Evolutionary conservation across 2,888 invertebrate genomes (phyloP).

Genomic region (Pemphredon lugubris): DNA sequence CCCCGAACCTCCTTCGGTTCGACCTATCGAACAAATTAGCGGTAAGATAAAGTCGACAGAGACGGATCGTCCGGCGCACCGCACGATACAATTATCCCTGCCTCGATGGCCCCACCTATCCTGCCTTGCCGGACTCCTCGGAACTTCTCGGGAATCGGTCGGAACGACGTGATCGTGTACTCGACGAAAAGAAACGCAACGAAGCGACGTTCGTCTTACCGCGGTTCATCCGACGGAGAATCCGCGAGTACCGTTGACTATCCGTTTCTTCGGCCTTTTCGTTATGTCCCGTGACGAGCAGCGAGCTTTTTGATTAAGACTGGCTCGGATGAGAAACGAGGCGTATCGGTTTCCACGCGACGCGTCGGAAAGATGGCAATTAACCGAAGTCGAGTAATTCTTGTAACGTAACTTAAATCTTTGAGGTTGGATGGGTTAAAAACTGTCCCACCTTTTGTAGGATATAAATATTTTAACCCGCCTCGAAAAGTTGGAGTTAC

Average conservation of each 20-base stretch:
- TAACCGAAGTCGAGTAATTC: too few relatives aligned
- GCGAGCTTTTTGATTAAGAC: neutral
- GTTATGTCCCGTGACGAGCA: neutral
- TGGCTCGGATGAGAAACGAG: neutral
- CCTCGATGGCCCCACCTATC: conserved; percentile 15
- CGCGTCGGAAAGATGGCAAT: too few relatives aligned
- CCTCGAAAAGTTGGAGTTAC: too few relatives aligned
- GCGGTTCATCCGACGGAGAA: neutral
- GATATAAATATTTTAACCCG: too few relatives aligned
- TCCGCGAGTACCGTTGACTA: neutral
- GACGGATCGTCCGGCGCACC: conserved; percentile 73
- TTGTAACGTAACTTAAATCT: too few relatives aligned
- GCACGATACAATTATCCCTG: conserved; percentile 74
- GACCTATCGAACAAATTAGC: conserved; percentile 77
- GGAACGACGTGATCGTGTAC: too few relatives aligned
- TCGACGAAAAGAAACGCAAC: too few relatives aligned
- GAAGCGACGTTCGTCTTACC: too few relatives aligned
- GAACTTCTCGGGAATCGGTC: neutral
- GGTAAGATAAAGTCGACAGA: conserved; percentile 78
- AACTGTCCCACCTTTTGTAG: too few relatives aligned
- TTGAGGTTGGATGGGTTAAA: too few relatives aligned
- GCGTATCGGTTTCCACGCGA: too few relatives aligned
- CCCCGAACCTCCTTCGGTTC: neutral
- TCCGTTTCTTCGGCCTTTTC: neutral
- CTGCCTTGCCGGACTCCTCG: neutral